Conservation (phyloP, 2,888 invertebrate genomes). For the Malthinus flaveolus region DNA sequence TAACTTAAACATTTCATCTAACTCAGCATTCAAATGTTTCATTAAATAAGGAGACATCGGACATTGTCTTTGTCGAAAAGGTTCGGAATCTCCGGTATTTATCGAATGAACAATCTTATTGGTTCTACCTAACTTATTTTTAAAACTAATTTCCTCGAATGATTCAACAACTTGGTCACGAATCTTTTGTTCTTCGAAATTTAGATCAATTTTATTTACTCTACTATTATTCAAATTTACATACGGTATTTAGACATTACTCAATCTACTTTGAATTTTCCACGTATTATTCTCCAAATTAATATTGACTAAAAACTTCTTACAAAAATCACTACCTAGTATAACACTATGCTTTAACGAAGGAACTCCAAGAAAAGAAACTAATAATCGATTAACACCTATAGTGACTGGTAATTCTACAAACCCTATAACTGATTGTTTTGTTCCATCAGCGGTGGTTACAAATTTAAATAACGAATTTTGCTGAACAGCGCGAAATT, state of each 20-base stretch:
- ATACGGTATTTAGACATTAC: too few species aligned
- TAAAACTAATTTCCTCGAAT: background rate
- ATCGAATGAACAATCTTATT: background rate
- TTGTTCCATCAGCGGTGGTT: slow-evolving; percentile 7
- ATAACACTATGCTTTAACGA: background rate
- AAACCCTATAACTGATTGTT: background rate
- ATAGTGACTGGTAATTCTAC: slow-evolving; percentile 4
- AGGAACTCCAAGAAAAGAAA: too few species aligned
- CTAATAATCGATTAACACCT: background rate
- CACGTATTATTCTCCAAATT: background rate
- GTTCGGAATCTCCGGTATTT: slow-evolving; percentile 23
- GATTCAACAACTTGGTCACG: background rate
- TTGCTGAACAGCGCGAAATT: background rate
- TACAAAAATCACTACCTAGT: background rate
- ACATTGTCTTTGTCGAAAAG: slow-evolving; percentile 29
- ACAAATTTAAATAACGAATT: background rate
- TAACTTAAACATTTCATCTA: slow-evolving; percentile 20
- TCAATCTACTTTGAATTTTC: too few species aligned
- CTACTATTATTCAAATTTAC: too few species aligned
- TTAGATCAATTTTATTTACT: background rate
- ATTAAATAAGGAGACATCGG: slow-evolving; percentile 21
- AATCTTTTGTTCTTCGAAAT: background rate
- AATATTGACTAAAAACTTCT: background rate
- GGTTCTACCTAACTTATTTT: background rate
- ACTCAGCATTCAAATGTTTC: slow-evolving; percentile 11